Conservation (phyloP, 2,797 vertebrate species). For the Echeneis naucrates region DNA sequence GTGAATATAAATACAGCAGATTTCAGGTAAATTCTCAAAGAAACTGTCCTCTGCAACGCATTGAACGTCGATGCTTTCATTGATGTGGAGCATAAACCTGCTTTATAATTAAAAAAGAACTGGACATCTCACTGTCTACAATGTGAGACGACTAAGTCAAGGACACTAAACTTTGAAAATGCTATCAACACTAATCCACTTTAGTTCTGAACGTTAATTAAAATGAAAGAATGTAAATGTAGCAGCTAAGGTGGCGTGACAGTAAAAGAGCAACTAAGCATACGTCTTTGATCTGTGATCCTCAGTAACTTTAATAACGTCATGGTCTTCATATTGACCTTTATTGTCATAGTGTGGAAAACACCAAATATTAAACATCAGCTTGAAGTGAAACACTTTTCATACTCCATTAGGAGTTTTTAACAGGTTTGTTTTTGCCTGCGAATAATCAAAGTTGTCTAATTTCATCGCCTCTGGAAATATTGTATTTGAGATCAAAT, state of each 20-base stretch:
- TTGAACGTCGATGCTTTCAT: no score
- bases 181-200: slow-evolving; percentile 27
- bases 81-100: no score
- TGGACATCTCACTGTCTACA: no score
- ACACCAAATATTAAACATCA: no score
- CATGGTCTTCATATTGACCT: no score
- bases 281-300: background rate
- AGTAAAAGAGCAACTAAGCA: background rate
- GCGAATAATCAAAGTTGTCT: background rate
- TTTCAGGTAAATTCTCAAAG: no score
- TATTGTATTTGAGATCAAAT: background rate
- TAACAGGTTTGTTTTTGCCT: background rate
- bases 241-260: slow-evolving; percentile 1
- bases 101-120: no score
- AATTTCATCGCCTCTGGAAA: background rate
- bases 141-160: background rate
- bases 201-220: background rate
- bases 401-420: background rate
- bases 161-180: background rate
- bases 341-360: no score
- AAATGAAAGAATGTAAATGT: slow-evolving; percentile 25
- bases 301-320: background rate
- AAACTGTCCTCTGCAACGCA: no score
- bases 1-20: no score
- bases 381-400: background rate